Conservation (phyloP, 1,140 invertebrate genomes). For the Teleopsis dalmanni region DNA sequence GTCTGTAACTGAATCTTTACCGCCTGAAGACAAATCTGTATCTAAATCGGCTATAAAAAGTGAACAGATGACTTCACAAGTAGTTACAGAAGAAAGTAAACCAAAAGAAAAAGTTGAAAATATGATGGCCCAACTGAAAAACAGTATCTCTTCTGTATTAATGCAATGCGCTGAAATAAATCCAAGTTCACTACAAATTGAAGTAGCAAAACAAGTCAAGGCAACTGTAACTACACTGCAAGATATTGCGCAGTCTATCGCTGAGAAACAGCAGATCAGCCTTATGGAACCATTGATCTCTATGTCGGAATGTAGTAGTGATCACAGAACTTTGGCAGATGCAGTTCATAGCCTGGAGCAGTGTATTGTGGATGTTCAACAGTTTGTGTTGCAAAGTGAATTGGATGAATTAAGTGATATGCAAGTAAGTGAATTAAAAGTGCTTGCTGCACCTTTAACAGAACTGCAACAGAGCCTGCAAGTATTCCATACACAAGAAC, state of each 20-base stretch:
- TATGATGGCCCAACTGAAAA: slow-evolving; percentile 27
- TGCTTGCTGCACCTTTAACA: slow-evolving; percentile 24
- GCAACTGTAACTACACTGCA: slow-evolving; percentile 28
- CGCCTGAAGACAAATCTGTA: slow-evolving; percentile 17
- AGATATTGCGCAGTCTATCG: slow-evolving; percentile 23
- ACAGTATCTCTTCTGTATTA: slow-evolving; percentile 29
- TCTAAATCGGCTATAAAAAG: background rate
- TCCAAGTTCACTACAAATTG: slow-evolving; percentile 13
- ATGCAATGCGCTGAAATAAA: slow-evolving; percentile 26
- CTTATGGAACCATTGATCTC: slow-evolving; percentile 17
- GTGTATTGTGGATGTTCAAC: slow-evolving; percentile 33
- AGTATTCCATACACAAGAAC: slow-evolving; percentile 13
- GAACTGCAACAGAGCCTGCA: slow-evolving; percentile 22
- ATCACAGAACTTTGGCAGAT: slow-evolving; percentile 29
- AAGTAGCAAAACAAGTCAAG: slow-evolving; percentile 28
- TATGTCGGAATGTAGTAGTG: slow-evolving; percentile 22
- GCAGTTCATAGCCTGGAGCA: slow-evolving; percentile 30
- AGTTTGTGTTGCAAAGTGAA: slow-evolving; percentile 27
- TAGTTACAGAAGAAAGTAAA: slow-evolving; percentile 10
- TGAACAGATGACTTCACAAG: slow-evolving; percentile 3
- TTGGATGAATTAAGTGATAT: slow-evolving; percentile 20
- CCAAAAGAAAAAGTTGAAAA: slow-evolving; percentile 17
- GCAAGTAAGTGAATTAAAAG: slow-evolving; percentile 27
- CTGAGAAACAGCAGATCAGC: slow-evolving; percentile 23
- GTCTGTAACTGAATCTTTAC: slow-evolving; percentile 46